Percentiles rank a stretch among this genome's conserved stretches.
Conservation (phyloP, 2,888 invertebrate species). For the Luffia ferchaultella region DNA sequence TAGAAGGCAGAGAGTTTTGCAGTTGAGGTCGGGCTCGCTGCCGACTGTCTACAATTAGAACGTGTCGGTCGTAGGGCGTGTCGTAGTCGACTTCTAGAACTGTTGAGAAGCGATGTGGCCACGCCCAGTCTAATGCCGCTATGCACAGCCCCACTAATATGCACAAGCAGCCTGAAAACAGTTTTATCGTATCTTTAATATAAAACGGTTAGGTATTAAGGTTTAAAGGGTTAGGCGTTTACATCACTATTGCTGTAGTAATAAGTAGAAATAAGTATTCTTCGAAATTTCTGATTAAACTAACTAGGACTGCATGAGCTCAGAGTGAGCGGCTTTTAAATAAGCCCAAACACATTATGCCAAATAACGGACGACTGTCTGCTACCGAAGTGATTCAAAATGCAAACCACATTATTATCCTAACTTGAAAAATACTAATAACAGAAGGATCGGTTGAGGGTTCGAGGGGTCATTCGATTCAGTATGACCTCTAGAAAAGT, state of each 20-base stretch:
- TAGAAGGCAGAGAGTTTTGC: conserved; percentile 54
- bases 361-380: too few relatives aligned
- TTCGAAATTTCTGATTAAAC: background rate
- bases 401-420: too few relatives aligned
- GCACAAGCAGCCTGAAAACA: conserved; percentile 74
- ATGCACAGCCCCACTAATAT: conserved; percentile 81
- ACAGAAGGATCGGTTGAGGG: too few relatives aligned
- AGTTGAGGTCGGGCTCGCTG: conserved; percentile 49
- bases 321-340: too few relatives aligned
- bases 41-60: conserved; percentile 86
- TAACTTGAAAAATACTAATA: too few relatives aligned
- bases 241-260: background rate
- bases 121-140: conserved; percentile 83
- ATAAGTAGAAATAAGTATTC: too few relatives aligned
- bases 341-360: too few relatives aligned
- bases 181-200: background rate
- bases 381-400: too few relatives aligned
- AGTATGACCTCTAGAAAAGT: too few relatives aligned
- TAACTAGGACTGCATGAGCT: background rate
- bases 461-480: too few relatives aligned
- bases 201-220: too few relatives aligned
- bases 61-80: conserved; percentile 92
- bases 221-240: too few relatives aligned
- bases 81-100: conserved; percentile 93
- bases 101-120: conserved; percentile 91